These are phyloP conservation scores for Butastur rufipennis DNA, from an alignment of 2,113 vertebrate species.

Conservation along the genomic window DNA sequence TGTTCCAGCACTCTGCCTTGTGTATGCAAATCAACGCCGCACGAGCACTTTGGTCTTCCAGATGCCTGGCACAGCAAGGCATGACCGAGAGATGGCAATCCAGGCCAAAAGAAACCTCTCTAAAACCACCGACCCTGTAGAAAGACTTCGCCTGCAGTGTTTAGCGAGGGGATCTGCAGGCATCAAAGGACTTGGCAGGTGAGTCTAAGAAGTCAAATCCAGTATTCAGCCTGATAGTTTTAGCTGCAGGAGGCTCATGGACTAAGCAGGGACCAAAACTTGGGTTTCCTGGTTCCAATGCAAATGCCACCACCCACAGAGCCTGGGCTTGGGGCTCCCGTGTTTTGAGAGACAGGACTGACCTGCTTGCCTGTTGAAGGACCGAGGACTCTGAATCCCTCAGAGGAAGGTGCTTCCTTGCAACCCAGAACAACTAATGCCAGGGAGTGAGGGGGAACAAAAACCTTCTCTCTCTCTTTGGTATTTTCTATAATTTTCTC, in stretches of 20 bases:
- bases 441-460: not conserved
- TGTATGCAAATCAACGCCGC: not conserved
- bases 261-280: not conserved
- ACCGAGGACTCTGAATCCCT: not conserved
- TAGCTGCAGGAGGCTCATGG: not conserved
- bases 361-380: not conserved
- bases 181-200: slow-evolving; percentile 93
- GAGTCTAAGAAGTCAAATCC: not conserved
- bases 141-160: slow-evolving; percentile 86
- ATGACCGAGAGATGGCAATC: slow-evolving; percentile 85
- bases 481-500: not conserved
- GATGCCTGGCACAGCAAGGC: slow-evolving; percentile 90
- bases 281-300: not conserved
- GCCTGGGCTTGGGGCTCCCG: not conserved
- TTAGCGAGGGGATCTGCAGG: slow-evolving; percentile 86
- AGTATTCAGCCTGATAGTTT: not conserved
- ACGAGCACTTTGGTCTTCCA: not conserved
- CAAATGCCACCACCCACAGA: not conserved
- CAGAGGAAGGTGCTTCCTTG: not conserved
- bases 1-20: not conserved
- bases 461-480: not conserved
- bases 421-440: not conserved
- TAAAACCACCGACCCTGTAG: slow-evolving; percentile 76
- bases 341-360: not conserved
- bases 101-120: slow-evolving; percentile 77